Evolutionary conservation across 2,113 vertebrate genomes (phyloP), one percentile per base, ranked within the genome.

Genomic region (Baryphthengus martii): DNA sequence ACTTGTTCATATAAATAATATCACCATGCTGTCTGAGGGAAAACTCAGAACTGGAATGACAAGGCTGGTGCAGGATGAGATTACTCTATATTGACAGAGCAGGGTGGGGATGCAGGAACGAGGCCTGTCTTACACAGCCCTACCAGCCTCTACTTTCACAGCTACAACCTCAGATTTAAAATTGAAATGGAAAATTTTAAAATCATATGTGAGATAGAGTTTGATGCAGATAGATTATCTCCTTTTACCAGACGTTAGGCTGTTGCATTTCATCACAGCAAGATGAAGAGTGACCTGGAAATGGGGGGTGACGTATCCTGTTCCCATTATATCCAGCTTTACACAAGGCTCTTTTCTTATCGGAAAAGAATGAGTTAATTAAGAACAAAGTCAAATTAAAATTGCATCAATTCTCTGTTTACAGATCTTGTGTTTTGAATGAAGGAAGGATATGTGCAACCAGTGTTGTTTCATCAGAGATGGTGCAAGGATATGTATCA

Each of bases 311-410:
- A 90, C 82, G 45, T 74, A 66, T 95, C 93, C 62, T 85, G 59
- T 58, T 73, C 67, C 47, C 56, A 86, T 91, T 59, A 35, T 47
- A 70, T 67, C 26, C 92, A 92, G 11, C 76, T 89, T 86, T 87
- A 73, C 86, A 65, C 40, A 92, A 94, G 75, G 53, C 49, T 59
- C 37, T 73, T 78, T 89, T 86, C 89, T 95, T 88, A 91, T 90
- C 95, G 89, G 92, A 59, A 81, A 93, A 96, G 85, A 96, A 97
- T 88, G 63, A 96, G 88, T 96, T 96, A 89, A 77, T 95, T 94
- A 88, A 94, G 79, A 76, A 40, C 42, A 26, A 84, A 84, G 74
- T 84, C 59, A 93, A 90, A 94, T 95, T 82, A 76, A 37, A 72
- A 61, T 96, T 8, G 89, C 6, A 2, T 96, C 85, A 95, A 5